phyloP scores from a whole-genome alignment of 2,113 vertebrate species.

The Nicator chloris region DNA sequence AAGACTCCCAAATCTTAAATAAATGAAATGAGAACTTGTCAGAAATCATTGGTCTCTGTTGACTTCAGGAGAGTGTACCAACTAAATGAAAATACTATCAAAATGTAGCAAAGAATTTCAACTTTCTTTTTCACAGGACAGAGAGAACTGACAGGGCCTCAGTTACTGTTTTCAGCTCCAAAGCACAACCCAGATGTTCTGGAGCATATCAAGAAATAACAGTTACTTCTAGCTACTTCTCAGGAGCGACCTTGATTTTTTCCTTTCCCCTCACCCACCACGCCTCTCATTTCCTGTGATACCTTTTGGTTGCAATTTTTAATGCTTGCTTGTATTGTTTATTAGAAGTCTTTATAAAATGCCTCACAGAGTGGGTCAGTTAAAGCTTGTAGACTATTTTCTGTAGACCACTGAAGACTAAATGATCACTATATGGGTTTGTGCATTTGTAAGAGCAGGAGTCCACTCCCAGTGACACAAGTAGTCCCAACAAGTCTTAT shows the following conservation, averaged over 20 bases:
- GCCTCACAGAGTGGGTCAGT: neutral
- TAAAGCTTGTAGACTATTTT: neutral
- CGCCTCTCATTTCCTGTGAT: neutral
- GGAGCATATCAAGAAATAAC: neutral
- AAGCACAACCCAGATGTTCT: neutral
- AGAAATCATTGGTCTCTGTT: neutral
- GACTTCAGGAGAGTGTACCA: neutral
- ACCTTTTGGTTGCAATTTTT: neutral
- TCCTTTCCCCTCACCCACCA: neutral
- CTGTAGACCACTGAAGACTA: neutral
- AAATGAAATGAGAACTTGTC: neutral
- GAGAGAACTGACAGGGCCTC: neutral
- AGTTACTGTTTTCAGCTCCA: neutral
- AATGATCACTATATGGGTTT: neutral
- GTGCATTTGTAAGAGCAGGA: neutral
- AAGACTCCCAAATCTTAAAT: neutral
- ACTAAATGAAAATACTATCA: neutral
- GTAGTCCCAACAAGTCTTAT: neutral
- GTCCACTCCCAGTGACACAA: accelerated
- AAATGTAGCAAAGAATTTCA: neutral
- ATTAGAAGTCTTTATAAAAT: neutral
- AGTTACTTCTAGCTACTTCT: neutral
- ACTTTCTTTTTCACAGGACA: neutral
- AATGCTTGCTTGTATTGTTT: neutral
- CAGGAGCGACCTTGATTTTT: neutral